Base-by-base conservation (phyloP, 2,113 vertebrate genomes). In the Danionella cerebrum region DNA sequence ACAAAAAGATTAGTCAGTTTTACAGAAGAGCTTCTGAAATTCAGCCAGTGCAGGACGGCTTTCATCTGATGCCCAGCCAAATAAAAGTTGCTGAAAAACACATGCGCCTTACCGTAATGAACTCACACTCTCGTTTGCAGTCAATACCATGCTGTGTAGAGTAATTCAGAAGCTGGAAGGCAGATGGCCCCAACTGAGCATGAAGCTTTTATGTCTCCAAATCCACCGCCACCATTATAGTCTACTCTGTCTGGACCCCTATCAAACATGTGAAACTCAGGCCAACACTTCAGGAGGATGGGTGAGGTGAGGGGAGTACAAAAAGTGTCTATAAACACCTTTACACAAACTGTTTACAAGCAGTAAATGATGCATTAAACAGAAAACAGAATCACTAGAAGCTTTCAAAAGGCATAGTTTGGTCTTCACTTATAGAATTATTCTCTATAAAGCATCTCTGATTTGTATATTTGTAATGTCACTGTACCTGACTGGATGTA, bases 1-100 rank as follows among this genome's bases (percentile, higher is more conserved):
- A 83, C 72, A 77, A 70, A 85, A 85, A 82, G 80, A 87, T 86
- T 83, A 85, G 78, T 66, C 79, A 85, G 75, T 82, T 84, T 80
- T 79, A 79, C 71, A 80, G 82, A 80, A 58, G 54, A 67, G 74
- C 77, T 78, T 79, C 74, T 44, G 78, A 81, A 76, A 45, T 67
- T 69, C 71, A 69, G 42, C 77, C 71, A 77, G 71, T 53, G 75
- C 39, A 67, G 64, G 59, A 54, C 29, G 41, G 33, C 52, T 52
- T 73, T 65, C 76, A 68, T 76, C 70, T 76, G 69, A 66, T 59
- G 44, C 3, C 47, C 16, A 14, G 65, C 4, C 13, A 67, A 38
- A 38, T 44, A 52, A 54, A 35, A 55, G 42, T 14, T 48, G 21
- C 42, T 65, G 39, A 60, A 25, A 14, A 53, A 41, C 51, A 53